A percentile compares a stretch with the other conserved stretches of the same genome.
These are phyloP conservation scores for Aproaerema taeniolella DNA, from an alignment of 2,888 invertebrate genomes.

Conservation along the genomic window DNA sequence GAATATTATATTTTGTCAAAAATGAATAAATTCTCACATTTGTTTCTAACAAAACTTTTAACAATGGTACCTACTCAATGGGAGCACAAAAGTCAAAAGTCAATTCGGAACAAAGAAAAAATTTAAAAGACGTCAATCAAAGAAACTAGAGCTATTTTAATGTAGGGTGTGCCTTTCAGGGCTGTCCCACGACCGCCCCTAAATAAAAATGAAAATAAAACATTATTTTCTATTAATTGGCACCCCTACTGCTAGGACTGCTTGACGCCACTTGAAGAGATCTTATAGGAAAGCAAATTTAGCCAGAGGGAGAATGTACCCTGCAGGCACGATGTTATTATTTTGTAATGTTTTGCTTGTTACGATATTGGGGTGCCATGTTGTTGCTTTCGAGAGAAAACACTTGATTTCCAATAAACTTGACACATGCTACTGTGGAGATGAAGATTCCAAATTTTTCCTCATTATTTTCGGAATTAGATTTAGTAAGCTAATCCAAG, in stretches of 20 bases:
- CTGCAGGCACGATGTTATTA: slow-evolving; percentile 53
- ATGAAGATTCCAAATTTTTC: too few species aligned
- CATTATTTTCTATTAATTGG: slow-evolving; percentile 74
- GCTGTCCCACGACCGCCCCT: slow-evolving; percentile 74
- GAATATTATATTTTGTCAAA: not conserved
- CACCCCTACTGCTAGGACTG: slow-evolving; percentile 64
- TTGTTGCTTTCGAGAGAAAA: slow-evolving; percentile 18
- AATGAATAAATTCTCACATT: slow-evolving; percentile 3
- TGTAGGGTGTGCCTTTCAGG: slow-evolving; percentile 69
- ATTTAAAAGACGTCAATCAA: slow-evolving; percentile 66
- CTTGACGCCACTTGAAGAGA: slow-evolving; percentile 68
- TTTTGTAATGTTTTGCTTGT: slow-evolving; percentile 54
- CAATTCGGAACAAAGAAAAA: slow-evolving; percentile 58
- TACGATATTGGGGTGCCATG: slow-evolving; percentile 38
- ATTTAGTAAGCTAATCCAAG: too few species aligned
- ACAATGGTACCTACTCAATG: slow-evolving; percentile 16
- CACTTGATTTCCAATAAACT: slow-evolving; percentile 5
- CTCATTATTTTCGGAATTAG: too few species aligned
- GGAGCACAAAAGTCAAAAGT: slow-evolving; percentile 47
- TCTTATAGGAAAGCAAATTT: slow-evolving; percentile 69
- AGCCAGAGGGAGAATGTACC: slow-evolving; percentile 38
- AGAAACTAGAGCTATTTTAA: slow-evolving; percentile 62
- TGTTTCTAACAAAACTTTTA: slow-evolving; percentile 1
- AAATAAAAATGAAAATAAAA: slow-evolving; percentile 73
- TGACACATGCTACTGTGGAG: slow-evolving; percentile 1